phyloP scores from a whole-genome alignment of 2,797 vertebrate species.

The Coendou prehensilis region DNA sequence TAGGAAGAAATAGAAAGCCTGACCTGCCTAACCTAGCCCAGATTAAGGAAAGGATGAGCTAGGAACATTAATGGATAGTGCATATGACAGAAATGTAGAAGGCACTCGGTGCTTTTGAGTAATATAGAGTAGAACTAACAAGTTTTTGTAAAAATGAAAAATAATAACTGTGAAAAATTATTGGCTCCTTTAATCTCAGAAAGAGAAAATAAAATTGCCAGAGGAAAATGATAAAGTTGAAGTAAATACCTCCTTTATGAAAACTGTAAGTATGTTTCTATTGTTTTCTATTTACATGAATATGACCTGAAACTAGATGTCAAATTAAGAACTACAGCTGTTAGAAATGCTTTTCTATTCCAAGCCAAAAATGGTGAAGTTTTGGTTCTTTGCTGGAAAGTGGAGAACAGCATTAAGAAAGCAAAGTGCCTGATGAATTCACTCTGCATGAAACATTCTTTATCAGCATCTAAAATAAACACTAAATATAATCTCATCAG shows the following conservation, averaged over 20 bases:
- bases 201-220: conserved; percentile 76
- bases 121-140: conserved; percentile 67
- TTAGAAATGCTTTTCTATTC: conserved; percentile 82
- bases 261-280: conserved; percentile 67
- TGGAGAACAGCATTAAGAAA: conserved; percentile 81
- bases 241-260: conserved; percentile 54
- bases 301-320: conserved; percentile 81
- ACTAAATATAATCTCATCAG: conserved; percentile 83
- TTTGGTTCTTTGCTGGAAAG: conserved; percentile 79
- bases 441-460: conserved; percentile 85
- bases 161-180: conserved; percentile 81
- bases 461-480: conserved; percentile 83
- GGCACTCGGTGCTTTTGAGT: not conserved
- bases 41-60: conserved; percentile 70
- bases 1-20: conserved; percentile 81
- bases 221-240: conserved; percentile 74
- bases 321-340: conserved; percentile 76
- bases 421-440: conserved; percentile 86
- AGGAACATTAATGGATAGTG: conserved; percentile 58
- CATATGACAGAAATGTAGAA: conserved; percentile 64
- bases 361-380: conserved; percentile 72
- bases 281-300: conserved; percentile 80
- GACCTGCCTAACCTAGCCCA: conserved; percentile 75
- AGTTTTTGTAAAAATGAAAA: conserved; percentile 75
- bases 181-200: conserved; percentile 69